Base-by-base conservation (phyloP, 2,888 invertebrate species). In the Branchipolynoe longqiensis region DNA sequence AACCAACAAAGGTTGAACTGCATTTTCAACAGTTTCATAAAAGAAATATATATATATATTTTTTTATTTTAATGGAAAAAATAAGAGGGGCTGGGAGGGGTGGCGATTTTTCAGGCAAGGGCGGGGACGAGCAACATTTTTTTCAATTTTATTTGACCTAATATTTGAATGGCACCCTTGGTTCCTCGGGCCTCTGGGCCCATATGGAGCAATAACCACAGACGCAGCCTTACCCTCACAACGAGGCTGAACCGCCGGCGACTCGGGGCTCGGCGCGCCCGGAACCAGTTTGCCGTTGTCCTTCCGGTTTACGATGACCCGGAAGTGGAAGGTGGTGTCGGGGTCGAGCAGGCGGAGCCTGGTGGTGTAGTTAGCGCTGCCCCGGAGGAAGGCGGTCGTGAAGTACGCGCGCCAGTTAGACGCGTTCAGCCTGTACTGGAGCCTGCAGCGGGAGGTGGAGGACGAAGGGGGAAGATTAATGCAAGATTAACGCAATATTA, bases 241-340 rank as follows among this genome's bases (percentile, higher is more conserved):
- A 4, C 28, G 33, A 6, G 86, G 81, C 31, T 2, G 56, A 31
- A 31, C 84, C 25, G 81, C 22, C 0, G 36, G 58, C 0, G 85
- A 85, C 14, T 73, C 28, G 1, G 87, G 88, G 25, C 89, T 85
- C 0, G 88, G 85, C 2, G 83, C 58, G 0, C 88, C 89, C 6
- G 62, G n/a, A 41, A 69, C 56, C 14, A 56, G 6, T 48, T 87
- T 89, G 25, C 84, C 87, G 40, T 84, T 82, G 36, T 89, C 87
- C 59, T 62, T 18, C 31, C 85, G 40, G 58, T 86, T 83, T 28
- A 83, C 83, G 28, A 73, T 69, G n/a, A 89, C 84, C 73, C 87
- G 84, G 78, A 88, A 89, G 58, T 84, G 33, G 69, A 84, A 87
- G 41, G 25, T 58, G 33, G 41, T 86, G 56, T 84, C 74, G n/a